These are phyloP conservation scores for Falco punctatus DNA, from an alignment of 2,113 vertebrate species.

Conservation along the genomic window DNA sequence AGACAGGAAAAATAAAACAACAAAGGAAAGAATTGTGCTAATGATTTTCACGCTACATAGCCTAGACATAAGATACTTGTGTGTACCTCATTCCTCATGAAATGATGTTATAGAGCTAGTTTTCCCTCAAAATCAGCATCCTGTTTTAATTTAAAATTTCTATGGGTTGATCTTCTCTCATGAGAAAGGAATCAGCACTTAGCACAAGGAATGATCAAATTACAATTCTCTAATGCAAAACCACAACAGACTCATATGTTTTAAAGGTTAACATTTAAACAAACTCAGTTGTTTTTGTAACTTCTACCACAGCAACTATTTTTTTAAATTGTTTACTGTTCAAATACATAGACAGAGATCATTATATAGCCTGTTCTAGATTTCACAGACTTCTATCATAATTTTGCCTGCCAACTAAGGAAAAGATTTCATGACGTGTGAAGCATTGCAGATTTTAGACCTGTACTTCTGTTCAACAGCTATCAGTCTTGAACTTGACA, in stretches of 20 bases:
- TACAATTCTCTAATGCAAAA: not conserved
- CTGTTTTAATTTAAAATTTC: not conserved
- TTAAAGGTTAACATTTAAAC: not conserved
- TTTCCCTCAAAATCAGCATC: not conserved
- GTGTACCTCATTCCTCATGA: not conserved
- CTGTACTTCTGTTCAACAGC: slow-evolving; percentile 55
- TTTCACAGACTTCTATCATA: slow-evolving; percentile 32
- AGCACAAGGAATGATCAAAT: not conserved
- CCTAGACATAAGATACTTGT: not conserved
- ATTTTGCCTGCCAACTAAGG: slow-evolving; percentile 27
- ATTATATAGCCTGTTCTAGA: slow-evolving; percentile 6
- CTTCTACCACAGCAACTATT: not conserved
- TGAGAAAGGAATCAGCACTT: not conserved
- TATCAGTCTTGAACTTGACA: slow-evolving; percentile 51
- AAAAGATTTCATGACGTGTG: slow-evolving; percentile 47
- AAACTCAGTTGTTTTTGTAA: not conserved
- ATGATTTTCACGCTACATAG: not conserved
- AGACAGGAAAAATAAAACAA: not conserved
- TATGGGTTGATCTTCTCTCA: not conserved
- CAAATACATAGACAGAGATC: not conserved
- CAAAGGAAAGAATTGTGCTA: not conserved
- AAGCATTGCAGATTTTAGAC: slow-evolving; percentile 58
- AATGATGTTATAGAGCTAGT: fast-evolving
- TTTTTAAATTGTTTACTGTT: not conserved
- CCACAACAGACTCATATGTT: not conserved